A percentile compares a stretch with the other conserved stretches of the same genome.
These are phyloP conservation scores for Patella vulgata DNA, from an alignment of 1,140 invertebrate genomes.

Conservation along the genomic window DNA sequence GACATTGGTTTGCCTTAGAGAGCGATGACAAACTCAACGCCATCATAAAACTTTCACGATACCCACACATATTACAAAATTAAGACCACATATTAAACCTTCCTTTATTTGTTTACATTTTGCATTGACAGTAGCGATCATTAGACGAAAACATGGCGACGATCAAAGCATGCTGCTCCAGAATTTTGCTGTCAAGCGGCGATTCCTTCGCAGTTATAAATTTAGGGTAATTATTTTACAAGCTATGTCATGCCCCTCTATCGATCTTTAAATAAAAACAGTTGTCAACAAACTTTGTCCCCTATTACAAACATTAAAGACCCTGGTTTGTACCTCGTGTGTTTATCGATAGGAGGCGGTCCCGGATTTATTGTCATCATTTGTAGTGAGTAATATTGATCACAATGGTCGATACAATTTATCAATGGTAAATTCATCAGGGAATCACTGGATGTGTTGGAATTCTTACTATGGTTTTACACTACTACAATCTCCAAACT, in stretches of 20 bases:
- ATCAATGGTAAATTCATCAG: constrained; percentile 17
- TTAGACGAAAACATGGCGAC: constrained; percentile 17
- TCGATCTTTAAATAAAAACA: too few relatives aligned
- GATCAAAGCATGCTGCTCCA: constrained; percentile 3
- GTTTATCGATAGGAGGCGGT: constrained; percentile 16
- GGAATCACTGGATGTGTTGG: constrained; percentile 12
- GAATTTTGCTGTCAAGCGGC: constrained; percentile 6
- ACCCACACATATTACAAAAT: too few relatives aligned
- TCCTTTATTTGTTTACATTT: constrained; percentile 18
- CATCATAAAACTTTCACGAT: too few relatives aligned
- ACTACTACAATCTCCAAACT: too few relatives aligned
- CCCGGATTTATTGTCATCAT: not conserved
- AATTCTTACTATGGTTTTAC: constrained; percentile 11
- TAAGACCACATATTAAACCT: too few relatives aligned
- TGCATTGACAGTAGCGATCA: not conserved
- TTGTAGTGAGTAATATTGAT: constrained; percentile 9
- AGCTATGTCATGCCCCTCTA: too few relatives aligned
- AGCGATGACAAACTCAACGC: too few relatives aligned
- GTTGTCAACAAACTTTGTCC: too few relatives aligned
- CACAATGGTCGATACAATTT: constrained; percentile 13
- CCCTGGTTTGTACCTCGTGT: constrained; percentile 5
- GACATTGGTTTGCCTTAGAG: too few relatives aligned
- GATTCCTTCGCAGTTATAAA: constrained; percentile 7
- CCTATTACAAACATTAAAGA: too few relatives aligned
- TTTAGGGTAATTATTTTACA: constrained; percentile 11